A percentile compares a stretch with the other conserved stretches of the same genome.
These are phyloP conservation scores for Caerostris darwini DNA, from an alignment of 1,140 invertebrate species.

Conservation along the genomic window DNA sequence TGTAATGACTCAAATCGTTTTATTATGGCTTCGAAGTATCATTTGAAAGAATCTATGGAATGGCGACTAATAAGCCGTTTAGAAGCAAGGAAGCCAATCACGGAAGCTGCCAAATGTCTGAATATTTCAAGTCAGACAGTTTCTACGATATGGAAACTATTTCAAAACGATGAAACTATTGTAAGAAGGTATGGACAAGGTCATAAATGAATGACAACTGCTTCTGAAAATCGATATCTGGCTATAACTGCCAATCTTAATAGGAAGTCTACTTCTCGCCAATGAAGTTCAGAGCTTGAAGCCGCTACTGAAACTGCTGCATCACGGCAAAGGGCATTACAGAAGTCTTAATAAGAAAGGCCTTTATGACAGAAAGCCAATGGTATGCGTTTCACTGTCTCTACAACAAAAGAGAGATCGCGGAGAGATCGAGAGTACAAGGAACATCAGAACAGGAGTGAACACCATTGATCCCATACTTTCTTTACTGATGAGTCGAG, in stretches of 20 bases:
- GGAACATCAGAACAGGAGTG: too few species aligned
- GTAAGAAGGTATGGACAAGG: neutral
- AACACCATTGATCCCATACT: too few species aligned
- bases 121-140: neutral
- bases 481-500: too few species aligned
- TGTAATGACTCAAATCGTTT: too few species aligned
- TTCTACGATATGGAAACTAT: neutral
- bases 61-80: neutral
- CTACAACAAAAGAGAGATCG: too few species aligned
- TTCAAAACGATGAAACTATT: neutral
- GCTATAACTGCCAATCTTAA: neutral
- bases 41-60: neutral
- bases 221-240: neutral
- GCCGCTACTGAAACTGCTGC: neutral
- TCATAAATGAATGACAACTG: neutral
- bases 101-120: neutral
- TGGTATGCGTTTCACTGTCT: neutral
- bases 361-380: neutral
- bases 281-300: neutral
- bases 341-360: neutral
- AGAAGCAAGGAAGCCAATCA: neutral
- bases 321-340: neutral
- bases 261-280: neutral
- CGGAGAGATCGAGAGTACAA: too few species aligned
- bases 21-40: neutral